Percentiles rank a stretch among this genome's conserved stretches.
phyloP scores from a whole-genome alignment of 1,140 invertebrate species.

The Drosophila rhopaloa region DNA sequence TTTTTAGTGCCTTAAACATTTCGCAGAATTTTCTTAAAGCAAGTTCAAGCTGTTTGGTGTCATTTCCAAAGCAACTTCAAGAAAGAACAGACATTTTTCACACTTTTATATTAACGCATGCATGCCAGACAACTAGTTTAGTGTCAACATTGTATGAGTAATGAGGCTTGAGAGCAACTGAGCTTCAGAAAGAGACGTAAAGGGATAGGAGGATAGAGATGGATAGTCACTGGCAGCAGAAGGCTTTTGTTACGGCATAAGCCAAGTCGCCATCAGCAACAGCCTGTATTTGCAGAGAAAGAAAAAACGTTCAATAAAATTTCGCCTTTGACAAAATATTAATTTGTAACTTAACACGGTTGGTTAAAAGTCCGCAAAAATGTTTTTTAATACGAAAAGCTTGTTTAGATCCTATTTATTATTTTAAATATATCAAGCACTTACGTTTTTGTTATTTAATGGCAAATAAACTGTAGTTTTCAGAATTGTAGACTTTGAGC shows the following conservation, averaged over 20 bases:
- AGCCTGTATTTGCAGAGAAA: slow-evolving; percentile 27
- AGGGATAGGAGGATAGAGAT: slow-evolving; percentile 7
- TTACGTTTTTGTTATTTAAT: too few relatives aligned
- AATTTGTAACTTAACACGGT: too few relatives aligned
- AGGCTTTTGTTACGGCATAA: slow-evolving; percentile 46
- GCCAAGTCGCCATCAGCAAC: slow-evolving; percentile 53
- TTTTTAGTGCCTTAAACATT: neutral
- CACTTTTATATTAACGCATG: slow-evolving; percentile 49
- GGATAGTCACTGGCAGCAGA: slow-evolving; percentile 22
- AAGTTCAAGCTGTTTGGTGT: slow-evolving; percentile 12
- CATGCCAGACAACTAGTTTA: slow-evolving; percentile 60
- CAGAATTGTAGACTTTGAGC: too few relatives aligned
- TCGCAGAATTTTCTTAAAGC: slow-evolving; percentile 1
- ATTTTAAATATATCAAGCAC: too few relatives aligned
- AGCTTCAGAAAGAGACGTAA: slow-evolving; percentile 4
- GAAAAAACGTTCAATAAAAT: neutral
- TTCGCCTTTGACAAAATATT: too few relatives aligned
- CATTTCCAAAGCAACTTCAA: slow-evolving; percentile 11
- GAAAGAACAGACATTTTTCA: slow-evolving; percentile 26
- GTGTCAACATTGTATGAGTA: slow-evolving; percentile 80
- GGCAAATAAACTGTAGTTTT: too few relatives aligned
- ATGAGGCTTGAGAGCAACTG: slow-evolving; percentile 51
- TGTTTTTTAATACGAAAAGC: too few relatives aligned
- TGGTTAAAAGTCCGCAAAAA: too few relatives aligned
- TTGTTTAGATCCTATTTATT: too few relatives aligned